phyloP scores from a whole-genome alignment of 1,140 invertebrate species.

The Papilio polytes region DNA sequence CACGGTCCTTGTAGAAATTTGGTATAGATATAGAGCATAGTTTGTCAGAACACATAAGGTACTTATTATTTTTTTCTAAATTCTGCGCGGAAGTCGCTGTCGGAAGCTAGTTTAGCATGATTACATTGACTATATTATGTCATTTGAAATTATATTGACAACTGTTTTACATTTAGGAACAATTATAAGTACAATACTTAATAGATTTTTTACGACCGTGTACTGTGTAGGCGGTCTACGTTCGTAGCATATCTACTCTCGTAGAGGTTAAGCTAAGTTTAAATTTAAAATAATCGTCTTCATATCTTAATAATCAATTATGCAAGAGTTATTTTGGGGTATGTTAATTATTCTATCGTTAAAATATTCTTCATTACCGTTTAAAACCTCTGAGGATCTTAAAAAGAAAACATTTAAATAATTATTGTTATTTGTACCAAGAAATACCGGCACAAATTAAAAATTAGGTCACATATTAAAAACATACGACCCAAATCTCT shows the following conservation, averaged over 20 bases:
- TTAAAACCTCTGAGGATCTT: neutral
- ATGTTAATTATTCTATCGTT: too few species aligned
- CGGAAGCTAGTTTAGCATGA: neutral
- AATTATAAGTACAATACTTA: neutral
- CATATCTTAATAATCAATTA: too few species aligned
- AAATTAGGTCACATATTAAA: neutral
- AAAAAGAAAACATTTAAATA: too few species aligned
- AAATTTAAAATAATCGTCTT: too few species aligned
- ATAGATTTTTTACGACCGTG: neutral
- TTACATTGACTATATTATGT: neutral
- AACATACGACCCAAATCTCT: neutral
- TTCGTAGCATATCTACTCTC: neutral
- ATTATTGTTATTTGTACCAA: too few species aligned
- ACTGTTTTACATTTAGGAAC: neutral
- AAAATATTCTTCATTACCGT: too few species aligned
- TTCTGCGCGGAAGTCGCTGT: too few species aligned
- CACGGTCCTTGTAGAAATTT: too few species aligned
- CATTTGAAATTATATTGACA: neutral
- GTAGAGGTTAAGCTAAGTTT: neutral
- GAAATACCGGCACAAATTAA: neutral
- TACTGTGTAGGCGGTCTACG: neutral
- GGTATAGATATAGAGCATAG: too few species aligned
- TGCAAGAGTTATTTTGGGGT: too few species aligned
- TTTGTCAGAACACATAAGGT: too few species aligned
- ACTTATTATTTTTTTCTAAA: too few species aligned